Conservation (phyloP, 1,140 invertebrate genomes). For the Drosophila lacertosa region DNA sequence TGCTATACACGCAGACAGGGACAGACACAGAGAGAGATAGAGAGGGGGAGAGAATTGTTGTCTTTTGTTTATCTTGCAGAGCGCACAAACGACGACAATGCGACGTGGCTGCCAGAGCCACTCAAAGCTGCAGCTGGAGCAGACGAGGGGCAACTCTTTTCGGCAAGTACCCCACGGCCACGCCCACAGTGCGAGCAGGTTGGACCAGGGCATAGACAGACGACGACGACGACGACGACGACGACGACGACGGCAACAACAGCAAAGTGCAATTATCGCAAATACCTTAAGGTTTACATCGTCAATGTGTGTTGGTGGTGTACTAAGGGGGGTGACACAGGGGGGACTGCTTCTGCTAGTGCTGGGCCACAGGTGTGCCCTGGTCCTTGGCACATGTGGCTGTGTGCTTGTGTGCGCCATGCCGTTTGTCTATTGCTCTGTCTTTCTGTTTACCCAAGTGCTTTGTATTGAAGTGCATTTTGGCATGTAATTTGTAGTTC, state of each 20-base stretch:
- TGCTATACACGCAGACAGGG: conserved; percentile 52
- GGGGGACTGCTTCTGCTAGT: neutral
- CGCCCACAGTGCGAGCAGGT: conserved; percentile 27
- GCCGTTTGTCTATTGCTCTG: conserved; percentile 26
- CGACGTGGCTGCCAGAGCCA: conserved; percentile 38
- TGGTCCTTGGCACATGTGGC: no score
- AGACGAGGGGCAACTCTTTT: conserved; percentile 61
- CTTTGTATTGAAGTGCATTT: conserved; percentile 82
- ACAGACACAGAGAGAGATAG: conserved; percentile 2
- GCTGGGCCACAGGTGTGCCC: conserved; percentile 57
- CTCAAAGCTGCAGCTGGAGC: conserved; percentile 21
- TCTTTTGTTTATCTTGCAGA: conserved; percentile 75
- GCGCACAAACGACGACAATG: conserved; percentile 60
- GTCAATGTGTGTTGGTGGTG: conserved; percentile 37
- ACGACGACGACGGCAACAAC: conserved; percentile 46
- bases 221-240: conserved; percentile 61
- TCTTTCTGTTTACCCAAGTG: conserved; percentile 71
- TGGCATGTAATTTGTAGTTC: conserved; percentile 81
- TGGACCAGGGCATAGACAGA: conserved; percentile 18
- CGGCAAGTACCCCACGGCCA: conserved; percentile 39
- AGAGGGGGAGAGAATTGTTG: conserved; percentile 39
- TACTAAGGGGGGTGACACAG: neutral
- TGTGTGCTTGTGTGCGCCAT: conserved; percentile 31
- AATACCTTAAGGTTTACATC: conserved; percentile 83
- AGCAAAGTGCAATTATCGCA: conserved; percentile 82